Base-by-base conservation (phyloP, 2,888 invertebrate genomes). In the Linyphia triangularis region DNA sequence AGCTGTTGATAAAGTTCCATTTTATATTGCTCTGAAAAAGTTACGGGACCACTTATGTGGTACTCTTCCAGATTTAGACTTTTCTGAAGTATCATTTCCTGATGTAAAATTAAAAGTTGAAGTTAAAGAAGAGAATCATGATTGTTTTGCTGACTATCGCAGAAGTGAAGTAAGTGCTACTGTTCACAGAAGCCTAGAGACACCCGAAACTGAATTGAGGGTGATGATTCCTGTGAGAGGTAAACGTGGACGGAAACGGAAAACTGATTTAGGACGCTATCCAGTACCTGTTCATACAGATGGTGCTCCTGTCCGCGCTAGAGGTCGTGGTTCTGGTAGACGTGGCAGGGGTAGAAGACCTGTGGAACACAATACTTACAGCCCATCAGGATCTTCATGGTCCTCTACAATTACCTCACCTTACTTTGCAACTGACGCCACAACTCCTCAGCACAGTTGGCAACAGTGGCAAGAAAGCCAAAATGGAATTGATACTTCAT, bases 1-100 rank as follows among this genome's bases (percentile, higher is more conserved):
- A 91, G 98, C 98, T 24, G 97, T 97, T 0, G 99, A 99, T 94
- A 99, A 99, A 94, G 97, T 99, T 89, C 99, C 99, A 90, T 99
- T 98, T 94, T 99, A 98, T 94, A 95, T 96, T 89, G 98, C 98
- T 78, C 94, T 99, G 67, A 98, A 97, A 93, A 98, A 98, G 93
- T 97, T 98, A 93, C 95, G 98, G 79, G 99, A 99, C 94, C 97
- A 96, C 93, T 94, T 98, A 84, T 81, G 85, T 89, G 90, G 90
- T 57, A 65, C 72, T 26, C 77, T 90, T 57, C 89, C 90, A 6
- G 86, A 90, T 75, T 67, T 90, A 75, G 90, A 90, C 67, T 85
- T 88, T 77, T 84, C 88, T 9, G 89, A 89, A 69, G 89, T 89
- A 3, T 84, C 88, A 28, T 89, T 89, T 65, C 88, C 88, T 16